Evolutionary conservation across 92 coral and sea anemone genomes (phyloP).

Genomic region (Bergia sp.): DNA sequence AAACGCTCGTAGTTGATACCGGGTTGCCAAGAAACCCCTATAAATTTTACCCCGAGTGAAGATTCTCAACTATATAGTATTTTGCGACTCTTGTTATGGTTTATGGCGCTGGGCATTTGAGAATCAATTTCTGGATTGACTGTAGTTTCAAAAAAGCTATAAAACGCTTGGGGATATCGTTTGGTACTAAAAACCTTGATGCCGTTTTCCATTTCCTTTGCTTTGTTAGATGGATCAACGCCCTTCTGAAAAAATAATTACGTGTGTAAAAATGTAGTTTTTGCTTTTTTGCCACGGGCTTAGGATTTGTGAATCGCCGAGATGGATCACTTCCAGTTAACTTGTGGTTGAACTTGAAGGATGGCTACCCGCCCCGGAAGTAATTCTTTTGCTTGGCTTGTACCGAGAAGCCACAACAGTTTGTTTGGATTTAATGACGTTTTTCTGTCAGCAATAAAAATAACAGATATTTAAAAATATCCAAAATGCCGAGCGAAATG

Average conservation of each 20-base stretch:
- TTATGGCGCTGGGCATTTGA: too few species aligned
- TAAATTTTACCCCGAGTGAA: too few species aligned
- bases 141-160: not conserved
- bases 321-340: not conserved
- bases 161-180: not conserved
- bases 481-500: not conserved
- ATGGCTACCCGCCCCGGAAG: conserved; percentile 9
- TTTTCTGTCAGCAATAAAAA: not conserved
- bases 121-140: too few species aligned
- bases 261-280: not conserved
- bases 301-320: not conserved
- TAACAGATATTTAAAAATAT: not conserved
- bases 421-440: not conserved
- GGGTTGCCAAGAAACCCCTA: too few species aligned
- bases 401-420: not conserved
- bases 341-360: not conserved
- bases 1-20: too few species aligned
- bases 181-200: not conserved
- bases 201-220: not conserved
- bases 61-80: too few species aligned
- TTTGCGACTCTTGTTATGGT: too few species aligned
- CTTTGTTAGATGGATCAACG: not conserved
- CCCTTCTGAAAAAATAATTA: not conserved
- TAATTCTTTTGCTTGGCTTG: not conserved
- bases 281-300: not conserved